phyloP scores from a whole-genome alignment of 2,113 vertebrate species.

The Neodon shergylaensis region DNA sequence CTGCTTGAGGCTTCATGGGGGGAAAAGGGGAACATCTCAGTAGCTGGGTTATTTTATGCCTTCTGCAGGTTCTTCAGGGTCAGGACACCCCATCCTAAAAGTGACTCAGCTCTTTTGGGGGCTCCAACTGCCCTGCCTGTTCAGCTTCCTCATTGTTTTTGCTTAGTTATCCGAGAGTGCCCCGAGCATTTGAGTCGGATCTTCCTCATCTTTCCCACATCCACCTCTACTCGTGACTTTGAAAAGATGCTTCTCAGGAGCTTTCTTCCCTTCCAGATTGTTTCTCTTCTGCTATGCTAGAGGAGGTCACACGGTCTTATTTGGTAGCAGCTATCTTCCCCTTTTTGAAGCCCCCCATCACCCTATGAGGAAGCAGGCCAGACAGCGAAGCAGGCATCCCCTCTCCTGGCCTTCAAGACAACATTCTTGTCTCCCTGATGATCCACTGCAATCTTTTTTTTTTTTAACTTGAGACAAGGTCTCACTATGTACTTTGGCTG shows the following conservation, averaged over 20 bases:
- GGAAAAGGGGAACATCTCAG: fast-evolving
- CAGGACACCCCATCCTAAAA: neutral
- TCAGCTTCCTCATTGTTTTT: slow-evolving; percentile 48
- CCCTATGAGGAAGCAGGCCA: neutral
- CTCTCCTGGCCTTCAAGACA: neutral
- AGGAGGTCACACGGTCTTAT: neutral
- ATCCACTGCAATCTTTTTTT: neutral
- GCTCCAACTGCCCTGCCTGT: neutral
- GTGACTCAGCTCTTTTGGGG: neutral
- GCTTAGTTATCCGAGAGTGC: neutral
- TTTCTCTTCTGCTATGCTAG: neutral
- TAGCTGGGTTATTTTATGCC: neutral
- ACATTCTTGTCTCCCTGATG: neutral
- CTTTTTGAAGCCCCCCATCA: neutral
- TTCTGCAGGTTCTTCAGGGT: neutral
- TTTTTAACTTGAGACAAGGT: neutral
- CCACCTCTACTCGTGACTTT: neutral
- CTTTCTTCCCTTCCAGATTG: neutral
- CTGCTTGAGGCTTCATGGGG: neutral
- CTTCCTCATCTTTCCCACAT: neutral
- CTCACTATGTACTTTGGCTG: neutral
- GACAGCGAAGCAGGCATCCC: neutral
- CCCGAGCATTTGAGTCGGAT: neutral
- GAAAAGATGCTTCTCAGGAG: neutral
- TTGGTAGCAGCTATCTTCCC: neutral